Base-by-base conservation (phyloP, 1,140 invertebrate species). In the Dreissena polymorpha region DNA sequence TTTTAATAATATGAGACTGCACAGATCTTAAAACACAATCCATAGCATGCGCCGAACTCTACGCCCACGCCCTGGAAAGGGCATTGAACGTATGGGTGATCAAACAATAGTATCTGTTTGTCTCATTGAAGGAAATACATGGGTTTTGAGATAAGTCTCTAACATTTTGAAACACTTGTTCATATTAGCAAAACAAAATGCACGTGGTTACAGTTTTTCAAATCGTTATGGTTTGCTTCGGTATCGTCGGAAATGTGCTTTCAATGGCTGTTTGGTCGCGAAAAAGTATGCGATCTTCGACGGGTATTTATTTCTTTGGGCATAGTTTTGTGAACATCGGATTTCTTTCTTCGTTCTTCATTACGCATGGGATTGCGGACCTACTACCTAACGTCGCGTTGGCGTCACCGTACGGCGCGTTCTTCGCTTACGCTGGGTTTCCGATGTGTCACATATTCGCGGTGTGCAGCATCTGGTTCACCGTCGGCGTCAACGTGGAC, bases 391-490 rank as follows among this genome's bases (percentile, higher is more conserved):
- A 68, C 51, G 57, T 90, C 10, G 84, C 65, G 39, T 70, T 69
- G 0, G 39, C 67, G 8, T 77, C 76, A 13, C 53, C 72, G 8
- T 90, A 87, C 68, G 89, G 86, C 13, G 76, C 81, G 13, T 89
- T 90, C 74, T 88, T 86, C 72, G 77, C 86, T 21, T 90, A 89
- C 82, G 84, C 89, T 29, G 89, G 89, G 3, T 89, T 86, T 68
- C 89, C 89, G 5, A 27, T 89, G 27, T 86, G 88, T 64, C 89
- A 87, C 77, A 74, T 90, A 25, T 81, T 85, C 5, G 85, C 89
- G 1, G 78, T 88, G 18, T 85, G 78, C 39, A 89, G 88, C 75
- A 88, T 90, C 55, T 90, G 89, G 89, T 86, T 89, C 77, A 90
- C 87, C 7, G 88, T 90, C 0, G 89, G 89, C 12, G 87, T 90